Base-by-base conservation (phyloP, 2,797 vertebrate species). In the Micropoecilia bifurca region DNA sequence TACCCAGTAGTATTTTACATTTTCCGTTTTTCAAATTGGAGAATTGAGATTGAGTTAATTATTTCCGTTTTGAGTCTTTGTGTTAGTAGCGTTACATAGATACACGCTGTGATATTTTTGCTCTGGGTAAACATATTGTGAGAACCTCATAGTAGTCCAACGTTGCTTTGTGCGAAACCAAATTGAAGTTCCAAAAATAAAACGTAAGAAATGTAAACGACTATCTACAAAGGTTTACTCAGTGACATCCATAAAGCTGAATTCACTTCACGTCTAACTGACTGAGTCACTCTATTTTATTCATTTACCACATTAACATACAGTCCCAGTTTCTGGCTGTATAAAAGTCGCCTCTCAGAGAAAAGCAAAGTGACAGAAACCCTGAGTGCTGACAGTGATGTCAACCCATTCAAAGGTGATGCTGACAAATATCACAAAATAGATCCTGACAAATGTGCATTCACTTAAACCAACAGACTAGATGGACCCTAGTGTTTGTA, bases 261-360 rank as follows among this genome's bases (percentile, higher is more conserved):
- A 74, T 83, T 79, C 71, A 75, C 77, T 73, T 79, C 55, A 71
- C 43, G 28, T 41, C 59, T 36, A 80, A 30, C 76, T 9, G 76
- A 73, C 53, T 78, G 82, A 87, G 73, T 79, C 88, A 80, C 76
- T 5, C 39, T 77, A 75, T 80, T 74, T 76, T 61, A 73, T 79
- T 57, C 61, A 76, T 43, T 83, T 59, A 71, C 13, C 22, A 48
- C 61, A 81, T 85, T 28, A 89, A 75, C 75, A 83, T 55, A 75
- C 22, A 57, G 79, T 81, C 82, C 39, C 78, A 76, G 82, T 81
- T 85, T 73, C 75, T 77, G 80, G 77, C 20, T 45, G 22, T n/a
- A 83, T 80, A 47, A 78, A 83, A 83, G 78, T 80, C 28, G 76
- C 76, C 76, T 87, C 53, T 47, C 20, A 48, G 10, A 80, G 16